Base-by-base conservation (phyloP, 2,888 invertebrate genomes). In the Malthinus seriepunctatus region DNA sequence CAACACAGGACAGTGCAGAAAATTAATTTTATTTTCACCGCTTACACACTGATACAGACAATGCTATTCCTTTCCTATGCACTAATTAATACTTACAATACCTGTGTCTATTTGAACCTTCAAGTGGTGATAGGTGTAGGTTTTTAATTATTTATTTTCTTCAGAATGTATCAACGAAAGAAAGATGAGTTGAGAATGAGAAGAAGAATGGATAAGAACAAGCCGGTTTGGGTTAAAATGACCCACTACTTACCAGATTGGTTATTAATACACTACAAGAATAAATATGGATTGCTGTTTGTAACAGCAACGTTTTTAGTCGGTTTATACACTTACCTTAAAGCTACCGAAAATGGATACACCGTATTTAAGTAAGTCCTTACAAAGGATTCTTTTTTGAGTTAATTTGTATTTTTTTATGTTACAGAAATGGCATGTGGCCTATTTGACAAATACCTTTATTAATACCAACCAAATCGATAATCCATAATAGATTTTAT, bases 101-200 rank as follows among this genome's bases (percentile, higher is more conserved):
- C 23, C 23, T 23, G 23, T 23, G 23, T 5, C 23, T 5, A 23
- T 23, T 2, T 23, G 23, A n/a, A n/a, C n/a, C n/a, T n/a, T n/a
- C n/a, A n/a, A n/a, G n/a, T n/a, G n/a, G n/a, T n/a, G n/a, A n/a
- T 23, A 23, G 23, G 23, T 23, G 23, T 23, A 23, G 23, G 23
- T 23, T 23, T 23, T 23, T 23, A 23, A 23, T 23, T 5, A 23
- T 23, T 23, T 3, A 3, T 69, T 63, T 54, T 67, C 73, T 69
- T 57, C 73, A 88, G 88, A 73, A 82, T 82, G 71, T 83, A 84
- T 68, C 83, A 84, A 71, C 83, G 86, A 0, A 79, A 80, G 23
- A 68, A 77, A 9, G 87, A 88, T 64, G 86, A 87, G 70, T 81
- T 83, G 67, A 79, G 81, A 11, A 77, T 82, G 59, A 74, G 78